Conservation (phyloP, 2,113 vertebrate species). For the Xiphophorus couchianus region DNA sequence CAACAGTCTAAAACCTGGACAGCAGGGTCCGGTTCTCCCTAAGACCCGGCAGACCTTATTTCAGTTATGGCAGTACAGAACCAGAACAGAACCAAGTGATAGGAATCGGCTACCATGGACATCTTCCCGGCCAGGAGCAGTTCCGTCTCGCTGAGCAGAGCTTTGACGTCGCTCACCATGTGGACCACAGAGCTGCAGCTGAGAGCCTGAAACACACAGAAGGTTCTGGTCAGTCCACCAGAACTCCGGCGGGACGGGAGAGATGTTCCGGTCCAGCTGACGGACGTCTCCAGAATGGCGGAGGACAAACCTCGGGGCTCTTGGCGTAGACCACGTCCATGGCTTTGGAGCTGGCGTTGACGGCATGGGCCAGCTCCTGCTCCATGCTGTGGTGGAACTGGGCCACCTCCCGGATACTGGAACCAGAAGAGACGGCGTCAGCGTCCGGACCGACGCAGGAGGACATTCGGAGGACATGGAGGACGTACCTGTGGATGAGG, state of each 20-base stretch:
- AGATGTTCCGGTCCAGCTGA: too few relatives aligned
- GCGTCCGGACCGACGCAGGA: background rate
- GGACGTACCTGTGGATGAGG: constrained; percentile 86
- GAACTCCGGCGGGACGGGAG: background rate
- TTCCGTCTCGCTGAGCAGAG: constrained; percentile 92
- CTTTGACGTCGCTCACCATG: constrained; percentile 92
- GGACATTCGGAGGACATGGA: too few relatives aligned
- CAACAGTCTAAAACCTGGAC: too few relatives aligned
- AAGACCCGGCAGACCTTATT: too few relatives aligned
- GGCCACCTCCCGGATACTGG: constrained; percentile 93
- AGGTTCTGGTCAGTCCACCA: background rate
- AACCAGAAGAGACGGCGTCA: background rate
- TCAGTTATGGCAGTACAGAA: background rate
- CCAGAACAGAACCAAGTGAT: background rate
- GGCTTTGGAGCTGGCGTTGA: constrained; percentile 96
- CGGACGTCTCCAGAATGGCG: too few relatives aligned
- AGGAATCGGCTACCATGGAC: constrained; percentile 84
- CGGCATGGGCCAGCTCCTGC: constrained; percentile 96
- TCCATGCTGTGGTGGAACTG: constrained; percentile 91
- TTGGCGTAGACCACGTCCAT: constrained; percentile 94
- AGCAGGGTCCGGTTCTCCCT: too few relatives aligned
- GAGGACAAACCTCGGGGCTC: constrained; percentile 80
- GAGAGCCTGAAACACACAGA: constrained; percentile 78
- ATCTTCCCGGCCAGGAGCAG: constrained; percentile 91
- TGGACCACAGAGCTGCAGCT: constrained; percentile 87